Evolutionary conservation across 2,113 vertebrate species (phyloP).

Genomic region (Neotoma lepida): DNA sequence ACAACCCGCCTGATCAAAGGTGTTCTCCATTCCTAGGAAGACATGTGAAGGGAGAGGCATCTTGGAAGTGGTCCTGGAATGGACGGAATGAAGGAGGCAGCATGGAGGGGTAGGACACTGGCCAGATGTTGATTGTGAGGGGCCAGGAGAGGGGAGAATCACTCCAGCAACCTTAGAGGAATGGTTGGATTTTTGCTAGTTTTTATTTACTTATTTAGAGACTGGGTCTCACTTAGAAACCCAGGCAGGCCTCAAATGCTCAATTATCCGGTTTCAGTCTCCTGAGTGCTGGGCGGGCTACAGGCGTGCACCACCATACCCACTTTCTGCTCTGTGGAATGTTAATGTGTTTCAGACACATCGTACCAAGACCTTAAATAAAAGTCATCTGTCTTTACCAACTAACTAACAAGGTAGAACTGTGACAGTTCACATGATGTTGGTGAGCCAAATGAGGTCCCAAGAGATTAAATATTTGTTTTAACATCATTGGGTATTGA

Average conservation of each 20-base stretch:
- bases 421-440: background rate
- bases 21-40: background rate
- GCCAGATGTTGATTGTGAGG: conserved; percentile 15
- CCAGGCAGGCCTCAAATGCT: background rate
- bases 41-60: background rate
- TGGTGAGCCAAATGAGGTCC: conserved; percentile 14
- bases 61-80: background rate
- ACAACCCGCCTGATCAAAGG: background rate
- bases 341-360: background rate
- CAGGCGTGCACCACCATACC: background rate
- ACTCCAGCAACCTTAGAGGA: background rate
- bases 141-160: background rate
- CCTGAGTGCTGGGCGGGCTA: background rate
- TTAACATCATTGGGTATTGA: background rate
- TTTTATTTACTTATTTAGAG: background rate
- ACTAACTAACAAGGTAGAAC: background rate
- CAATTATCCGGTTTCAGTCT: background rate
- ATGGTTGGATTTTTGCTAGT: background rate
- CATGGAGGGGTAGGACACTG: background rate
- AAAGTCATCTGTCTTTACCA: background rate
- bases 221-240: background rate
- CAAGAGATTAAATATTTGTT: background rate
- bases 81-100: background rate
- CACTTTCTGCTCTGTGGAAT: background rate
- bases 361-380: background rate